These are phyloP conservation scores for Thysanoteuthis rhombus DNA, from an alignment of 2,888 invertebrate species.

Conservation along the genomic window DNA sequence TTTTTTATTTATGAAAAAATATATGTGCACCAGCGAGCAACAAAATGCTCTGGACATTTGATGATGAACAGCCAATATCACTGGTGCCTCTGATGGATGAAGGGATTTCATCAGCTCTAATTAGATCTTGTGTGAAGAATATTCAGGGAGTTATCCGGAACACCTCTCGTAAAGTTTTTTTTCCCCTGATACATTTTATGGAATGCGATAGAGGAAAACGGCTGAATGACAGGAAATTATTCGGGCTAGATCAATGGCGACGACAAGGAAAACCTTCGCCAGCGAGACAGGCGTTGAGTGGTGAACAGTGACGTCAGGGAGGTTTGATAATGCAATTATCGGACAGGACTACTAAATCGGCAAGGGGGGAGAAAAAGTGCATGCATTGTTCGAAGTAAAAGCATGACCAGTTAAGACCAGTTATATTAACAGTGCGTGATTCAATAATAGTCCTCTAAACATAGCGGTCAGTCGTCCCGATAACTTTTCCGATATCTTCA, in stretches of 20 bases:
- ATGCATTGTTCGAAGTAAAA: not conserved
- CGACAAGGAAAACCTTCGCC: not conserved
- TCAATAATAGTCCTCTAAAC: not conserved
- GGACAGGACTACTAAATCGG: not conserved
- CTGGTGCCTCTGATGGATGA: not conserved
- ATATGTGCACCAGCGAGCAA: not conserved
- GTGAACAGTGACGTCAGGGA: not conserved
- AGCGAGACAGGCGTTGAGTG: not conserved
- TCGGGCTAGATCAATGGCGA: not conserved
- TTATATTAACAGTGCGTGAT: not conserved
- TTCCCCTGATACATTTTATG: not conserved
- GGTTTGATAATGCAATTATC: not conserved
- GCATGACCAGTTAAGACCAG: not conserved
- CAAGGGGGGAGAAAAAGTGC: too few relatives aligned
- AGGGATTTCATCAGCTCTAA: not conserved
- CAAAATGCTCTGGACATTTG: not conserved
- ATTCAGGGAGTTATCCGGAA: not conserved
- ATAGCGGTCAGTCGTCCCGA: not conserved
- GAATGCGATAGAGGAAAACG: not conserved
- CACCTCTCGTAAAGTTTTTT: not conserved
- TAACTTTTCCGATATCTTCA: not conserved
- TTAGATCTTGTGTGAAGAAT: constrained; percentile 12
- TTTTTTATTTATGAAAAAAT: not conserved
- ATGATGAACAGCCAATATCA: not conserved
- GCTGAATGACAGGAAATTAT: not conserved